These are phyloP conservation scores for Zygogramma bicolorata DNA, from an alignment of 2,888 invertebrate species.

Conservation along the genomic window DNA sequence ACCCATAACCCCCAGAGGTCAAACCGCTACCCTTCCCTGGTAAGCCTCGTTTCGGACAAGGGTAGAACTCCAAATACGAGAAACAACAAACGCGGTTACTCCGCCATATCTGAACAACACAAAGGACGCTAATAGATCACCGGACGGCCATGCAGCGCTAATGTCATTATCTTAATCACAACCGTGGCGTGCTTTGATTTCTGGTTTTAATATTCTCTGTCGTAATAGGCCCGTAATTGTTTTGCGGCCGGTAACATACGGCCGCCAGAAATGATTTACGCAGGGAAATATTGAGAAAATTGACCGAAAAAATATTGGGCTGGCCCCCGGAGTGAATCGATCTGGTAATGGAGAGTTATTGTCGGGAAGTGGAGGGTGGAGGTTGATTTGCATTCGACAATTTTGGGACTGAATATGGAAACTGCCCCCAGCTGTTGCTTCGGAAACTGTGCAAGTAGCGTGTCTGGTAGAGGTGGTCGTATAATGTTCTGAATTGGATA, in stretches of 20 bases:
- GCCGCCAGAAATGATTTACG: not conserved
- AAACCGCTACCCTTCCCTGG: not conserved
- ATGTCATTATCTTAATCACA: slow-evolving; percentile 63
- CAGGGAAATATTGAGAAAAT: slow-evolving; percentile 16
- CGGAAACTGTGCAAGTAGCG: too few relatives aligned
- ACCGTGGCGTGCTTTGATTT: slow-evolving; percentile 62
- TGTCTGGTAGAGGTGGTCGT: too few relatives aligned
- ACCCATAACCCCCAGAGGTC: not conserved
- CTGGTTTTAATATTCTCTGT: slow-evolving; percentile 63
- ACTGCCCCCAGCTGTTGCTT: not conserved
- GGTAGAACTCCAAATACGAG: slow-evolving; percentile 36
- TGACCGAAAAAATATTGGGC: slow-evolving; percentile 16
- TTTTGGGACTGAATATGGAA: not conserved
- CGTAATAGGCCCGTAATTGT: slow-evolving; percentile 63
- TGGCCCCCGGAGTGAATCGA: not conserved
- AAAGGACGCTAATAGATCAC: slow-evolving; percentile 61
- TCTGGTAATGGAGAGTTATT: not conserved
- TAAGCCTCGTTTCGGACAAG: not conserved
- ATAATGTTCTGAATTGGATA: too few relatives aligned
- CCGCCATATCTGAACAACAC: slow-evolving; percentile 53
- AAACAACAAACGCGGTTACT: slow-evolving; percentile 56
- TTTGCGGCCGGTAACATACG: slow-evolving; percentile 50
- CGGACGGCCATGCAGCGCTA: slow-evolving; percentile 56
- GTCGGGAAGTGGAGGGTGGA: not conserved
- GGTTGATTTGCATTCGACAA: not conserved